Percentiles rank a stretch among this genome's conserved stretches.
phyloP scores from a whole-genome alignment of 2,888 invertebrate species.

The Calameuta filiformis region DNA sequence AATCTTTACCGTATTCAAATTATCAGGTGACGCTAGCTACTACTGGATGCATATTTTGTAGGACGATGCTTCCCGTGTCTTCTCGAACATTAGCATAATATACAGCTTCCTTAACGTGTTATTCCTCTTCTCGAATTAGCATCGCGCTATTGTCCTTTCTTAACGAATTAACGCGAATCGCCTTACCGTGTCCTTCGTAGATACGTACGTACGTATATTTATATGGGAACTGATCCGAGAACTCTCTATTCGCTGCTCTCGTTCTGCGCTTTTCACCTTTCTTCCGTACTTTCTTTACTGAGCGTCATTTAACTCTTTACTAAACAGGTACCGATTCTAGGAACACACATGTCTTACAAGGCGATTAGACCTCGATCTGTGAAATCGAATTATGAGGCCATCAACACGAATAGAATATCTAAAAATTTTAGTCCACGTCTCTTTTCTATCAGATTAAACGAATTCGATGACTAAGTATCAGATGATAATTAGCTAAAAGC shows the following conservation, averaged over 20 bases:
- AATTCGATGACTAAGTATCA: too few species aligned
- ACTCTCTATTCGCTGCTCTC: background rate
- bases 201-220: background rate
- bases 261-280: background rate
- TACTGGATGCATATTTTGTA: too few species aligned
- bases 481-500: too few species aligned
- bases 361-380: too few species aligned
- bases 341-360: too few species aligned
- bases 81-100: background rate
- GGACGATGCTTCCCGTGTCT: background rate
- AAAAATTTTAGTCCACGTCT: too few species aligned
- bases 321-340: too few species aligned
- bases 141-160: background rate
- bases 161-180: background rate
- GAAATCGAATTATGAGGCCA: too few species aligned
- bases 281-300: background rate
- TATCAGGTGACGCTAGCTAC: background rate
- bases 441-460: too few species aligned
- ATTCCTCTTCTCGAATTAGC: background rate
- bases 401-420: too few species aligned
- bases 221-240: background rate
- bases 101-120: background rate
- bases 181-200: background rate
- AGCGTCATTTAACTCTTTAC: background rate
- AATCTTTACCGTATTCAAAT: background rate